Base-by-base conservation (phyloP, 2,888 invertebrate species). In the Yponomeuta sedellus region DNA sequence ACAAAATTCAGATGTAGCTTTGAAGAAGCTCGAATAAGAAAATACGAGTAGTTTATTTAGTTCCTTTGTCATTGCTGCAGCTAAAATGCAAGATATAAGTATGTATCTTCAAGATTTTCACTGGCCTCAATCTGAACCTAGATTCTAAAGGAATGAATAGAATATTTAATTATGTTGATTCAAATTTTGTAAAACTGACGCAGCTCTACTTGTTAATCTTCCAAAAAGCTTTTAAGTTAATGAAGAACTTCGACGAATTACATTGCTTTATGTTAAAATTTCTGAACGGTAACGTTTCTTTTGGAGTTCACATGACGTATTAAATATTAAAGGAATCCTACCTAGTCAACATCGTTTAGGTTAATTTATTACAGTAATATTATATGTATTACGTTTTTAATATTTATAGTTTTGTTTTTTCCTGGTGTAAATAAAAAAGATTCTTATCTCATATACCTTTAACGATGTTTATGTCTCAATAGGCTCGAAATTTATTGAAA, bases 141-240 rank as follows among this genome's bases (percentile, higher is more conserved):
- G 40, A 85, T 84, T 86, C 85, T 85, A 85, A 88, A 83, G 83
- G 83, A 86, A 85, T 87, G 86, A 88, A 88, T 88, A 74, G 88
- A 89, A 88, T 88, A 89, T 89, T 88, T 87, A 88, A 90, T 90
- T 88, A 89, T 86, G 85, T 86, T 86, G 83, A 82, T 80, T 80
- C 83, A 83, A 82, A 79, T 86, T 89, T 87, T 87, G 78, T 77
- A 83, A 86, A 85, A 86, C 88, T 87, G 88, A 88, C 85, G 86
- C 85, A 85, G 86, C 86, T 82, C 56, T n/a, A 78, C 87, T 89
- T 88, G 85, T 88, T 87, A 83, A 82, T 86, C 87, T 88, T 85
- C 86, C 85, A 81, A 88, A 87, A 87, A 83, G 86, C 90, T 90
- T 88, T 90, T 87, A 91, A 88, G 82, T 85, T 89, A 89, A 91